A percentile compares a stretch with the other conserved stretches of the same genome.
Conservation (phyloP, 2,888 invertebrate genomes). For the Bimastos eiseni region DNA sequence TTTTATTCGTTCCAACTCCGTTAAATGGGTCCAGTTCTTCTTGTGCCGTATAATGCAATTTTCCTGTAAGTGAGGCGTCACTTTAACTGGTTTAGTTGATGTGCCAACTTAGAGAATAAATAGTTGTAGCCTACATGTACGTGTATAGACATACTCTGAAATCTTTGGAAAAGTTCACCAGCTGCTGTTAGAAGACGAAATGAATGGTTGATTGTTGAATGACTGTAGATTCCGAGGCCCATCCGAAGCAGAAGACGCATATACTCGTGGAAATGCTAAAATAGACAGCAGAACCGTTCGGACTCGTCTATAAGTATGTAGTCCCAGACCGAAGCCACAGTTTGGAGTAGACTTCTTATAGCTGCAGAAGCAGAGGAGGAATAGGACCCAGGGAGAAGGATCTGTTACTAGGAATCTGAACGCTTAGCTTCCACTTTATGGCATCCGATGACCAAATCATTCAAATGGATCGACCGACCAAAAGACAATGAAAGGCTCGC, state of each 20-base stretch:
- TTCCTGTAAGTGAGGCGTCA: background rate
- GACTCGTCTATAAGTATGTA: no score
- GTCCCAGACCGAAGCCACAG: background rate
- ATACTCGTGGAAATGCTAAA: background rate
- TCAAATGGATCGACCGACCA: background rate
- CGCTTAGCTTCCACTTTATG: background rate
- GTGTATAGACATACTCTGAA: background rate
- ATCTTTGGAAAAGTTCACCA: background rate
- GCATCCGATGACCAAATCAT: background rate
- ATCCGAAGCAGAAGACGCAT: no score
- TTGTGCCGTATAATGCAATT: background rate
- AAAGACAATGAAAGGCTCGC: background rate
- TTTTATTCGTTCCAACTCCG: background rate
- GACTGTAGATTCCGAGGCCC: background rate
- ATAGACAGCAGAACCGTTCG: background rate
- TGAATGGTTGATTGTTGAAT: no score
- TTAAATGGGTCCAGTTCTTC: background rate
- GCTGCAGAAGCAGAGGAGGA: background rate
- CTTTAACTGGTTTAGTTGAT: background rate
- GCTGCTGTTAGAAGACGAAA: background rate
- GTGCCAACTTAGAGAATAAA: background rate
- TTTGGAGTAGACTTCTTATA: background rate
- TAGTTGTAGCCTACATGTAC: no score
- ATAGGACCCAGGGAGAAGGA: background rate
- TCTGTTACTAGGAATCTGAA: background rate